Percentiles rank a stretch among this genome's conserved stretches.
These are phyloP conservation scores for Artemia sp. DNA, from an alignment of 2,888 invertebrate species.

Conservation along the genomic window DNA sequence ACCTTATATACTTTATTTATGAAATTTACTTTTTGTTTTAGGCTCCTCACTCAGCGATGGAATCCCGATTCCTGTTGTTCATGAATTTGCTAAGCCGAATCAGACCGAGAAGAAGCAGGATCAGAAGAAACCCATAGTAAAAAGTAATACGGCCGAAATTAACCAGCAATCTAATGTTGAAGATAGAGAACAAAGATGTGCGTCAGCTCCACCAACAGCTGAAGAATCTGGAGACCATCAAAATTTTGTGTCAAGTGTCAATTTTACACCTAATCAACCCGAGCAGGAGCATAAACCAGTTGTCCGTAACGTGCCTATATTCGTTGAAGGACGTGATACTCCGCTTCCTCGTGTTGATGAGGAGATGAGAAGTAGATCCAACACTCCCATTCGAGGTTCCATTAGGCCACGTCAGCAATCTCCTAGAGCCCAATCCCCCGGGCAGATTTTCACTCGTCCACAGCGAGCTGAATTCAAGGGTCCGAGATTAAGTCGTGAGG, in stretches of 20 bases:
- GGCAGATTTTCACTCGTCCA: neutral
- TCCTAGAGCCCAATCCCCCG: slow-evolving; percentile 3
- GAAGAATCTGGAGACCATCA: neutral
- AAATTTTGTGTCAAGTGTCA: neutral
- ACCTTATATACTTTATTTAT: no score
- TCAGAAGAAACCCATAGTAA: neutral
- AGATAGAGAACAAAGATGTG: neutral
- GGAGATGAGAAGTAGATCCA: slow-evolving; percentile 4
- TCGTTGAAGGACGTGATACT: neutral
- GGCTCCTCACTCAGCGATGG: neutral
- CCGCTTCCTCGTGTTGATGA: slow-evolving; percentile 4
- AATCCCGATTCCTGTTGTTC: neutral
- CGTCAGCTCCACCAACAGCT: slow-evolving; percentile 2
- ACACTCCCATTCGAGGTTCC: neutral
- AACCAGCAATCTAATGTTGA: neutral
- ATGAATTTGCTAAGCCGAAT: neutral
- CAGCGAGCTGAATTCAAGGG: neutral
- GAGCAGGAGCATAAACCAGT: slow-evolving; percentile 6
- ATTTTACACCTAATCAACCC: neutral
- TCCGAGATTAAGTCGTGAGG: neutral
- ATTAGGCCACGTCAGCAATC: neutral
- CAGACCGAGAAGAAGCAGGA: neutral
- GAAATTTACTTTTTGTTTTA: no score
- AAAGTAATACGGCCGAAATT: neutral
- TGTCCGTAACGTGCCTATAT: slow-evolving; percentile 4